Evolutionary conservation across 2,797 vertebrate genomes (phyloP).

Genomic region (Leptodactylus fallax): DNA sequence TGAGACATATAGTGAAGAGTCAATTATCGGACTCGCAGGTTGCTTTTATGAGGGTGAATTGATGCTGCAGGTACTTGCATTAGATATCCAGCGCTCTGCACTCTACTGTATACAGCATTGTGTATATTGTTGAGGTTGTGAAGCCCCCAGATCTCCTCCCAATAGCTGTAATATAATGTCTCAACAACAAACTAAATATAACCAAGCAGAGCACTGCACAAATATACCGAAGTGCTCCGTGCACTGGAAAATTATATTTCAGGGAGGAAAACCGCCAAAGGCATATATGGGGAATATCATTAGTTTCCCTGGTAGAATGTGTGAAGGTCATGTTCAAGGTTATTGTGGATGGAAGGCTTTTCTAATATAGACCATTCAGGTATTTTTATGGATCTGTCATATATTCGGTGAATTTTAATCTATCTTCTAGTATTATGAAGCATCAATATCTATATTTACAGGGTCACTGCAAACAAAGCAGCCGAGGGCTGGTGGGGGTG

Average conservation of each 20-base stretch:
- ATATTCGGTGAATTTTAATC: background rate
- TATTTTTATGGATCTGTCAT: background rate
- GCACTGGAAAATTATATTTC: conserved; percentile 38
- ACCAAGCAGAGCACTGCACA: conserved; percentile 1
- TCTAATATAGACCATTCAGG: background rate
- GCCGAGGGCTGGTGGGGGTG: background rate
- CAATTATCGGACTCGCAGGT: conserved; percentile 6
- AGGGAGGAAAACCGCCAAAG: conserved; percentile 25
- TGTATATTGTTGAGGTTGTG: background rate
- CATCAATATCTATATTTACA: background rate
- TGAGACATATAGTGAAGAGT: conserved; percentile 31
- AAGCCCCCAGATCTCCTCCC: no score
- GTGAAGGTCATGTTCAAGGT: conserved; percentile 10
- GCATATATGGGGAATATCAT: conserved; percentile 38
- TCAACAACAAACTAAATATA: conserved; percentile 23
- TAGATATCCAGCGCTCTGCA: background rate
- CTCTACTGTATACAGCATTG: background rate
- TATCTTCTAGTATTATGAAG: background rate
- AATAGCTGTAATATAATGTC: background rate
- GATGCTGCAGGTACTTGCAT: background rate
- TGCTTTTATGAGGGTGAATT: conserved; percentile 20
- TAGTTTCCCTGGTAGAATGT: background rate
- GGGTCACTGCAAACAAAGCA: background rate
- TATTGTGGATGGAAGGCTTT: conserved; percentile 30
- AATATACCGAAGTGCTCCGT: conserved; percentile 17